Conservation (phyloP, 2,113 vertebrate species). For the Acinonyx jubatus region DNA sequence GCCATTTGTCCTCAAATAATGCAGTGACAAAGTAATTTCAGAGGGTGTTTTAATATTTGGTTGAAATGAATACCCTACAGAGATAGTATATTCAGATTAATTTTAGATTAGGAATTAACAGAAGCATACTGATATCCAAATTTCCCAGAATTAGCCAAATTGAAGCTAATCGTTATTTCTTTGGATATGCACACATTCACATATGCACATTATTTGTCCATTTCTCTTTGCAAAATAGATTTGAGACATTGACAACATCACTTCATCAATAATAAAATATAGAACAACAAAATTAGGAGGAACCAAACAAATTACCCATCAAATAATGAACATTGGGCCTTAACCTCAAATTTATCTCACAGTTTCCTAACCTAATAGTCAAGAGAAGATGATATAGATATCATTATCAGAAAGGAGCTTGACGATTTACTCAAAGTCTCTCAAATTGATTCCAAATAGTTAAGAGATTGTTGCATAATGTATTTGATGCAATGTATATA, state of each 20-base stretch:
- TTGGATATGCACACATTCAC: neutral
- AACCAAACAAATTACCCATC: neutral
- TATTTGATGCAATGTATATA: conserved; percentile 29
- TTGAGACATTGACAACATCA: neutral
- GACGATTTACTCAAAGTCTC: conserved; percentile 5
- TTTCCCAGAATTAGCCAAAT: neutral
- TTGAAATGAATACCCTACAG: neutral
- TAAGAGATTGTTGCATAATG: conserved; percentile 49
- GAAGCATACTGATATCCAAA: neutral
- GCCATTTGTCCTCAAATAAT: neutral
- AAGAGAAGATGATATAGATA: neutral
- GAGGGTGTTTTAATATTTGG: neutral
- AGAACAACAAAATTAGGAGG: neutral
- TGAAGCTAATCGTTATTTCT: neutral
- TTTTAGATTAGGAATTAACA: neutral
- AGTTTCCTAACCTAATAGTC: conserved; percentile 5
- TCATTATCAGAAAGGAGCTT: conserved; percentile 42
- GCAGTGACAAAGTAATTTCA: neutral
- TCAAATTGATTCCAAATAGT: conserved; percentile 41
- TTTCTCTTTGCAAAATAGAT: neutral
- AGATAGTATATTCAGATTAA: neutral
- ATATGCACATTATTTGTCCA: neutral
- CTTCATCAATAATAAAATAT: conserved; percentile 20
- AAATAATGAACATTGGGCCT: neutral
- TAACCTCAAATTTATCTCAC: neutral